Conservation (phyloP, 2,113 vertebrate genomes). For the Regulus satrapa region DNA sequence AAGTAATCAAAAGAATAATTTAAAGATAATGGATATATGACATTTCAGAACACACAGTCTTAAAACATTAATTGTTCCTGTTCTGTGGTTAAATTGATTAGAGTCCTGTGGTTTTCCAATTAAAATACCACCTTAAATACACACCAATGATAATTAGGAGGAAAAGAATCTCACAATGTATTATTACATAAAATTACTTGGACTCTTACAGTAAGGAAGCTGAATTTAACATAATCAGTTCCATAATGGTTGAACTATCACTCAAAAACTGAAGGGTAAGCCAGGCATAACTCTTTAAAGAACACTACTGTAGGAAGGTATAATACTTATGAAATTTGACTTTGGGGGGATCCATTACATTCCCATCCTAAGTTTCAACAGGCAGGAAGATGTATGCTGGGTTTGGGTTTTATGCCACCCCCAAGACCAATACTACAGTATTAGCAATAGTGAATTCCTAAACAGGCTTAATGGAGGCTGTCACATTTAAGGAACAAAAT, state of each 20-base stretch:
- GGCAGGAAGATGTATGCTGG: neutral
- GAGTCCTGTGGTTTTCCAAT: neutral
- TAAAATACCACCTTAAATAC: neutral
- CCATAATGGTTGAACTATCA: neutral
- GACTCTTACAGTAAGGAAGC: neutral
- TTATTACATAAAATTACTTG: neutral
- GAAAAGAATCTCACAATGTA: neutral
- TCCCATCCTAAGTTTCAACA: neutral
- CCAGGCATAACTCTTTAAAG: neutral
- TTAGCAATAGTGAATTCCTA: neutral
- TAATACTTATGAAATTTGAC: neutral
- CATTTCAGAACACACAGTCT: neutral
- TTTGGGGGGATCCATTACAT: neutral
- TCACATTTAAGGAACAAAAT: neutral
- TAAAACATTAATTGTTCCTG: neutral
- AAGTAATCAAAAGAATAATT: constrained; percentile 14
- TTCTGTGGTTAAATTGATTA: neutral
- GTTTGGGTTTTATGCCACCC: neutral
- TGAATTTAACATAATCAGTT: neutral
- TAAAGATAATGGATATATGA: neutral
- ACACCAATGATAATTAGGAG: neutral
- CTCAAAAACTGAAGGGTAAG: neutral
- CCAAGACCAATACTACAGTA: neutral
- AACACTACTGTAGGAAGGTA: neutral
- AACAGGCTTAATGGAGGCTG: neutral